phyloP scores from a whole-genome alignment of 2,113 vertebrate genomes.

The Lanius ludovicianus region DNA sequence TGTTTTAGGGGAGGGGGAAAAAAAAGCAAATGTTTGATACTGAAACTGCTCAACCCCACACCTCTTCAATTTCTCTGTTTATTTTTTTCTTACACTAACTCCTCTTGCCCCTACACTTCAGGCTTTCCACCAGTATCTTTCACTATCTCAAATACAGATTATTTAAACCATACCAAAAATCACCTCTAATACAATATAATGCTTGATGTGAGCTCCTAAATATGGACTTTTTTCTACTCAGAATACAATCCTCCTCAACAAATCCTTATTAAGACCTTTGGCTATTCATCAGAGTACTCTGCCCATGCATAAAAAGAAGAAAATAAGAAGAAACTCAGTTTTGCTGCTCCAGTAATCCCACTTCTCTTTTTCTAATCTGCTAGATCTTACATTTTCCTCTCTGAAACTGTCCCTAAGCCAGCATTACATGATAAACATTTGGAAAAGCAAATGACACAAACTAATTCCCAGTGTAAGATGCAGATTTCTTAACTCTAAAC shows the following conservation, averaged over 20 bases:
- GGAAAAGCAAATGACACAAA: background rate
- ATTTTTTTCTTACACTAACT: background rate
- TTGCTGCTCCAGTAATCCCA: background rate
- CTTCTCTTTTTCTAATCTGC: background rate
- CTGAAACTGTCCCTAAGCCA: background rate
- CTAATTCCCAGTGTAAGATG: background rate
- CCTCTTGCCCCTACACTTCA: background rate
- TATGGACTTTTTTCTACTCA: background rate
- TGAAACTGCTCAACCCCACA: background rate
- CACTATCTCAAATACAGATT: background rate
- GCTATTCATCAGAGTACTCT: background rate
- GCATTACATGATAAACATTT: background rate
- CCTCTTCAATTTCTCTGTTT: background rate
- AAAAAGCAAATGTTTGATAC: background rate
- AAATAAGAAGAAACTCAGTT: background rate
- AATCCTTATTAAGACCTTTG: background rate
- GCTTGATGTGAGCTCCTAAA: background rate
- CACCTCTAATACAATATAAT: background rate
- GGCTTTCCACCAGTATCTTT: background rate
- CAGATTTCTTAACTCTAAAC: background rate
- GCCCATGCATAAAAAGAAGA: background rate
- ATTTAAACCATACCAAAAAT: background rate
- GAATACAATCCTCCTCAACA: background rate
- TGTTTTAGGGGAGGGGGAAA: accelerated
- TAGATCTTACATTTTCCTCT: background rate